Evolutionary conservation across 2,888 invertebrate genomes (phyloP), one percentile per base, ranked within the genome.

Genomic region (Carcina quercana): DNA sequence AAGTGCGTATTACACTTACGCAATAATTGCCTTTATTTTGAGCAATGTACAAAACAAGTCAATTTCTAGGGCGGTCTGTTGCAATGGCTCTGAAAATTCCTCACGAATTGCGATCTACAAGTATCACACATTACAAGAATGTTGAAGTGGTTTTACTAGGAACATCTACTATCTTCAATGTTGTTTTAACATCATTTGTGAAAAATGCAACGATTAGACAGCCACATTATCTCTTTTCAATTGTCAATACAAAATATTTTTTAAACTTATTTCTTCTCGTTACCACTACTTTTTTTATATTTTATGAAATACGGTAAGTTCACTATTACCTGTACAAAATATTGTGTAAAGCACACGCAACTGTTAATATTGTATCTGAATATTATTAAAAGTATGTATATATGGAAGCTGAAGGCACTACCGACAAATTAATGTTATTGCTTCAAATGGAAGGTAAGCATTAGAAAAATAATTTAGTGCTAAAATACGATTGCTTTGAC

Each of bases 321-420:
- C 59, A 62, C 69, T 72, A 67, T 73, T 68, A 79, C 73, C 75
- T 76, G 80, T 80, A 82, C n/a, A 79, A 79, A 79, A 78, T 80
- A 80, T 76, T 55, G 61, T 72, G 69, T 74, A 67, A 79, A 82
- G 80, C 79, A 78, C 71, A 73, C 62, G 79, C 73, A 64, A 66
- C 68, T 67, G 74, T 67, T 64, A n/a, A 62, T 66, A 70, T 60
- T 67, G 69, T 71, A 65, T 60, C 61, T 68, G 68, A 62, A 62
- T 47, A 63, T 64, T 60, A 61, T 45, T 67, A 64, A 67, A 70
- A n/a, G n/a, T n/a, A n/a, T n/a, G n/a, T n/a, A n/a, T n/a, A n/a
- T n/a, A n/a, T n/a, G 65, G 59, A 83, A 80, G 82, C 82, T 74
- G 74, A 83, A 83, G 82, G 82, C 82, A 83, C 82, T 82, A 83